Percentiles rank a stretch among this genome's conserved stretches.
phyloP scores from a whole-genome alignment of 2,113 vertebrate species.

The Nettapus auritus region DNA sequence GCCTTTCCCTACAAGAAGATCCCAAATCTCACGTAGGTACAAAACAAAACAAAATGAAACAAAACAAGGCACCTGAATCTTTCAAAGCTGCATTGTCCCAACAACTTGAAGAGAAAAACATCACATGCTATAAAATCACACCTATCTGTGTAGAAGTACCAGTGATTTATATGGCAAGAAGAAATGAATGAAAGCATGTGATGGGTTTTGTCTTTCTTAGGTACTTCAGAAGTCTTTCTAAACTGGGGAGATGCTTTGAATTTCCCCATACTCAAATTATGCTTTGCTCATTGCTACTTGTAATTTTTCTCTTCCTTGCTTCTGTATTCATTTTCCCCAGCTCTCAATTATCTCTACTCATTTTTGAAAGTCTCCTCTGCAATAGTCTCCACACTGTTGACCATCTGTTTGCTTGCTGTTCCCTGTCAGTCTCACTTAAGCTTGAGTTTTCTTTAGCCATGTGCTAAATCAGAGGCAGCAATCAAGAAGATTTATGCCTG shows the following conservation, averaged over 20 bases:
- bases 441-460: background rate
- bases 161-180: background rate
- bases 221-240: background rate
- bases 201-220: background rate
- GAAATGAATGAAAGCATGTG: background rate
- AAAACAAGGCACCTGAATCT: background rate
- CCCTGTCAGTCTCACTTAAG: conserved; percentile 23
- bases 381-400: background rate
- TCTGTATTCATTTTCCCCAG: background rate
- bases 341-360: background rate
- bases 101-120: background rate
- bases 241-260: background rate
- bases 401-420: conserved; percentile 26
- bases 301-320: background rate
- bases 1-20: background rate
- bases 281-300: background rate
- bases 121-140: background rate
- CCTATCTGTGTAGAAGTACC: background rate
- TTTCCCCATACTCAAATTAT: background rate
- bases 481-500: conserved; percentile 5
- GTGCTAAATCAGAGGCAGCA: background rate
- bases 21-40: background rate
- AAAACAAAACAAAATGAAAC: background rate
- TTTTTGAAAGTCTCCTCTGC: conserved; percentile 11
- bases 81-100: background rate